Percentiles rank a stretch among this genome's conserved stretches.
Evolutionary conservation across 1,140 invertebrate genomes (phyloP).

Genomic region (Popillia japonica): DNA sequence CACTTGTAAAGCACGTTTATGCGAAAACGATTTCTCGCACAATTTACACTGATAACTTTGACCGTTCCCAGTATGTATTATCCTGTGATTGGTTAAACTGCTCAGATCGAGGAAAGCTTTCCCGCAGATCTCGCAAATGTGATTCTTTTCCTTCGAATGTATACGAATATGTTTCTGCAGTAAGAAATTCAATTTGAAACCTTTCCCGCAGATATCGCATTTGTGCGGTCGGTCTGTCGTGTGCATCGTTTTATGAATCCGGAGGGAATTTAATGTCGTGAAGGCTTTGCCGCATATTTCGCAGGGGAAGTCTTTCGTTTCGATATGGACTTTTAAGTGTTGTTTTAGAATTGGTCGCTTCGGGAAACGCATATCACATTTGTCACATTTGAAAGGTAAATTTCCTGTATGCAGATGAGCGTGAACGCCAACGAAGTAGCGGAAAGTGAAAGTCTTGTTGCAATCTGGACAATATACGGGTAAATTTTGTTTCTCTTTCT

Average conservation of each 20-base stretch:
- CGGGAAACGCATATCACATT: not conserved
- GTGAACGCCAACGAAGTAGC: not conserved
- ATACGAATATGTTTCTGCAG: not conserved
- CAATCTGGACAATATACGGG: not conserved
- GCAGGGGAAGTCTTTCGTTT: not conserved
- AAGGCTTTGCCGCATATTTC: not conserved
- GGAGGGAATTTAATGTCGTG: not conserved
- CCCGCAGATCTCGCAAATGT: conserved; percentile 49
- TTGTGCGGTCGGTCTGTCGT: not conserved
- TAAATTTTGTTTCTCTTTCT: not conserved
- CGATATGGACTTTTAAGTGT: not conserved
- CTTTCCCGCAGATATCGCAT: conserved; percentile 6
- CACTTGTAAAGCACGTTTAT: not conserved
- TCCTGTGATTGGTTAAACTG: conserved; percentile 43
- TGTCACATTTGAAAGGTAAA: not conserved
- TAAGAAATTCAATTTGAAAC: not conserved
- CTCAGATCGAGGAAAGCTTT: conserved; percentile 47
- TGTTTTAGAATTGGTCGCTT: not conserved
- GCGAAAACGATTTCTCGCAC: not conserved
- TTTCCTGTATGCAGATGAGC: not conserved
- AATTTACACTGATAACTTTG: not conserved
- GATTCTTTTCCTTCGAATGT: conserved; percentile 44
- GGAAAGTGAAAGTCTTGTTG: not conserved
- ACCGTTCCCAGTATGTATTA: not conserved
- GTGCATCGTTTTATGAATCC: not conserved